A percentile compares a stretch with the other conserved stretches of the same genome.
Evolutionary conservation across 1,140 invertebrate genomes (phyloP).

Genomic region (Bombus impatiens): DNA sequence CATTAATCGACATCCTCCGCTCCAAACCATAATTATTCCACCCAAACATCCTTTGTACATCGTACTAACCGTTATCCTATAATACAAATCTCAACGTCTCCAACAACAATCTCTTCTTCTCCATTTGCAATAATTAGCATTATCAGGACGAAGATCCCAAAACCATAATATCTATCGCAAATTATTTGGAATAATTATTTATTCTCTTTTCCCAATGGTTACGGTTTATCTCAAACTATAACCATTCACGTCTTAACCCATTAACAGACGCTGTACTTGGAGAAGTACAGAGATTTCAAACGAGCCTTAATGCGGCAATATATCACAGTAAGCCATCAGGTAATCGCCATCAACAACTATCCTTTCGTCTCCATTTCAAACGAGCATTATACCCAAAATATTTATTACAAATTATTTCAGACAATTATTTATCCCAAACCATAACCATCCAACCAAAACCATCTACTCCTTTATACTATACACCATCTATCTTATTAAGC

Average conservation of each 20-base stretch:
- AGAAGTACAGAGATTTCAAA: too few relatives aligned
- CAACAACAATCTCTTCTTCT: not conserved
- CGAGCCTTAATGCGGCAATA: not conserved
- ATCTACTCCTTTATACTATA: not conserved
- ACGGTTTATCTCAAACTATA: not conserved
- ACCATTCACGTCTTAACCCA: not conserved
- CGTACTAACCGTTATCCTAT: not conserved
- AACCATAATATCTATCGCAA: too few relatives aligned
- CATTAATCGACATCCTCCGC: not conserved
- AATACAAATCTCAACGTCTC: not conserved
- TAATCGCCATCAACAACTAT: not conserved
- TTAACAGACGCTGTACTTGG: too few relatives aligned
- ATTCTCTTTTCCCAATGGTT: not conserved
- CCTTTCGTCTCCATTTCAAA: not conserved
- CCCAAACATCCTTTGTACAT: not conserved
- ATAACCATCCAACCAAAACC: not conserved
- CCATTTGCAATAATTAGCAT: too few relatives aligned
- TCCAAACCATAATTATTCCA: not conserved
- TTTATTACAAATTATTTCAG: too few relatives aligned
- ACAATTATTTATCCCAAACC: not conserved
- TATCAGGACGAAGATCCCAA: not conserved
- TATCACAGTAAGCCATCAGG: not conserved
- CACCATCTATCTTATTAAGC: not conserved
- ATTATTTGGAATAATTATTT: not conserved
- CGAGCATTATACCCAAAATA: too few relatives aligned